phyloP scores from a whole-genome alignment of 2,797 vertebrate species.

The Rhinatrema bivittatum region DNA sequence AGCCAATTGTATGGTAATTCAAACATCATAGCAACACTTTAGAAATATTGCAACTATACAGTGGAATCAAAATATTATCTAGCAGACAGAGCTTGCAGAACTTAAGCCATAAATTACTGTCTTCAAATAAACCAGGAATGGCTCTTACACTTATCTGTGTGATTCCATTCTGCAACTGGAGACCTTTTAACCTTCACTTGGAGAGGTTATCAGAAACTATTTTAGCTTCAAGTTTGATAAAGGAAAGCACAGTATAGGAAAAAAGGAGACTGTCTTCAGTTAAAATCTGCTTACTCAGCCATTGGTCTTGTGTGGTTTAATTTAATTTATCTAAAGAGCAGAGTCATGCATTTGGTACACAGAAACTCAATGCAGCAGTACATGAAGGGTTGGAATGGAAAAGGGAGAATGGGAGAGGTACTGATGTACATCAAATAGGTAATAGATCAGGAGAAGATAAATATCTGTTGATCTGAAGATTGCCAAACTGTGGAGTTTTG shows the following conservation, averaged over 20 bases:
- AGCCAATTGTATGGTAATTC: not conserved
- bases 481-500: no score
- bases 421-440: no score
- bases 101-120: slow-evolving; percentile 1
- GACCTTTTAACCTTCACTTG: not conserved
- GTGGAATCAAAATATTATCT: not conserved
- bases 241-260: not conserved
- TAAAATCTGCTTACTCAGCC: slow-evolving; percentile 13
- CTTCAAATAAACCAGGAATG: slow-evolving; percentile 1
- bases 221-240: slow-evolving; percentile 16
- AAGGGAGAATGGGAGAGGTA: no score
- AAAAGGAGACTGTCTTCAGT: slow-evolving; percentile 9
- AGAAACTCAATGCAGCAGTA: no score
- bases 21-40: not conserved
- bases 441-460: no score
- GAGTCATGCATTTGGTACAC: no score
- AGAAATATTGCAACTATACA: not conserved
- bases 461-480: no score
- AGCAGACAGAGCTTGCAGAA: not conserved
- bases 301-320: slow-evolving; percentile 1
- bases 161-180: slow-evolving; percentile 3
- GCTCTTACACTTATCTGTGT: slow-evolving; percentile 1
- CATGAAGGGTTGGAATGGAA: no score
- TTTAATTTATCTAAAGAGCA: no score
- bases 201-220: slow-evolving; percentile 8